Evolutionary conservation across 2,113 vertebrate species (phyloP), one percentile per base, ranked within the genome.

Genomic region (Cromileptes altivelis): DNA sequence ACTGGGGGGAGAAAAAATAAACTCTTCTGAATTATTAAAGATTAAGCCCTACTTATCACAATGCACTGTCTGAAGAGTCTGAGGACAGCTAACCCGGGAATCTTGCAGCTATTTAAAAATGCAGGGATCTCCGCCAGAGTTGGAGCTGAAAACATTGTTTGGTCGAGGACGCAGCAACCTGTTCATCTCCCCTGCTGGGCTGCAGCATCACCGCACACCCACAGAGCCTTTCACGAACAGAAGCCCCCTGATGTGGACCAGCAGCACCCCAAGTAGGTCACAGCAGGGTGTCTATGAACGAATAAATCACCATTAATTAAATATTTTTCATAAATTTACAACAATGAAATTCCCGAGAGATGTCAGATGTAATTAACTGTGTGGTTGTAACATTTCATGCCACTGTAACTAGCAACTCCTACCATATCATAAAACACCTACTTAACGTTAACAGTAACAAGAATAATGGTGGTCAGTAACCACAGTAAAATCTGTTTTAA

Each of bases 11-110:
- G 1, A 11, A 25, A 14, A 63, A 75, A 49, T 6, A 40, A 19
- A 57, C 3, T 17, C 19, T 3, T n/a, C 18, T 75, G 49, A 75
- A 72, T 85, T 61, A 82, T 81, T 83, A 47, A 86, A 53, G 9
- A 75, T 49, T 58, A 60, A 65, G 78, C 49, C 55, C 47, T 49
- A 75, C 67, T 89, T 80, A 65, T 87, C 78, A 87, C 52, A 81
- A 95, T 95, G 95, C 94, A 95, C 57, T 94, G 90, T 72, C 81
- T 96, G 62, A 95, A 93, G 85, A 85, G 78, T 72, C 85, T 95
- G 42, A 91, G 92, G 75, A 81, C 90, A 25, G 77, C 89, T n/a
- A 91, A 92, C 75, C 81, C 82, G 10, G 91, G 94, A 67, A 67
- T 93, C 57, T 42, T 89, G 23, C 87, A 89, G 78, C 60, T 92